phyloP scores from a whole-genome alignment of 2,113 vertebrate genomes.

The Cynocephalus volans region DNA sequence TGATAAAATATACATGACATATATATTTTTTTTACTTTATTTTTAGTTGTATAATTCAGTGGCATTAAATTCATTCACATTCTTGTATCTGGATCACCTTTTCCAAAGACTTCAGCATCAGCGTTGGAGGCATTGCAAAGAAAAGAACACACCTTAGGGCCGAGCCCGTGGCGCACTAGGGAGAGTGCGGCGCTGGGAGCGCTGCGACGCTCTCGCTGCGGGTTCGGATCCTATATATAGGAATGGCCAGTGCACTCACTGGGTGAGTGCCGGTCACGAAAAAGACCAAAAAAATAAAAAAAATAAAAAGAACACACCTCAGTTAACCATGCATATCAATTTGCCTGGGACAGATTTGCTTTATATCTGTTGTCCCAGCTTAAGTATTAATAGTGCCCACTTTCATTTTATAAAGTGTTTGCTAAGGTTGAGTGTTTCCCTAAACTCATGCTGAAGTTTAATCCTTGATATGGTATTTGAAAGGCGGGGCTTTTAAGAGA shows the following conservation, averaged over 20 bases:
- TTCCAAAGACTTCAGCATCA: neutral
- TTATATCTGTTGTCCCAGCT: neutral
- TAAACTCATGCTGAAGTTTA: too few species aligned
- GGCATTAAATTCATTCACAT: neutral
- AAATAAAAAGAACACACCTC: neutral
- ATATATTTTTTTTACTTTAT: neutral
- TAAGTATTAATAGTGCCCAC: neutral
- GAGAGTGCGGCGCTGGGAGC: too few species aligned
- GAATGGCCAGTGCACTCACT: too few species aligned
- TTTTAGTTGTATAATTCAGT: neutral
- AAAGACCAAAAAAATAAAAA: too few species aligned
- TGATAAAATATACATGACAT: neutral
- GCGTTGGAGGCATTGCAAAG: neutral
- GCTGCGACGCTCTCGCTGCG: too few species aligned
- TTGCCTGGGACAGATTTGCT: neutral
- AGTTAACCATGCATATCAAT: neutral
- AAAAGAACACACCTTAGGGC: neutral
- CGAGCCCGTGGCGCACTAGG: too few species aligned
- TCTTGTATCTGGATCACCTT: neutral
- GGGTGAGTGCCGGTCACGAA: too few species aligned
- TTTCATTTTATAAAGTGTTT: neutral
- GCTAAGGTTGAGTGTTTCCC: too few species aligned
- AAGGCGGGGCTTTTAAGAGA: too few species aligned
- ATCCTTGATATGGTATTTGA: too few species aligned
- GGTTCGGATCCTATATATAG: too few species aligned